These are phyloP conservation scores for Anolis sagrei DNA, from an alignment of 2,113 vertebrate species.

Conservation along the genomic window DNA sequence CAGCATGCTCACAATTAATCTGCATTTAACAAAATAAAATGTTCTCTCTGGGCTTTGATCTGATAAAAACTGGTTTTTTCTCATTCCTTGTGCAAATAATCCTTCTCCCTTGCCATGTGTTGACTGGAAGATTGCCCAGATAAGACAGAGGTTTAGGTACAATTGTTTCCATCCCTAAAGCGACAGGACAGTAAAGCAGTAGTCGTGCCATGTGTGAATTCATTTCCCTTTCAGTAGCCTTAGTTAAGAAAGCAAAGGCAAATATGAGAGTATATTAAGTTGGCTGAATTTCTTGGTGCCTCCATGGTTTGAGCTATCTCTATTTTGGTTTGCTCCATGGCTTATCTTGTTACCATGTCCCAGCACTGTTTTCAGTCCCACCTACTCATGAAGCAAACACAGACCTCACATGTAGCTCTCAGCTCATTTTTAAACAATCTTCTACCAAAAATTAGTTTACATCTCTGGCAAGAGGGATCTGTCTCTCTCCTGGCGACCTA, in stretches of 20 bases:
- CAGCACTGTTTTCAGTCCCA: too few relatives aligned
- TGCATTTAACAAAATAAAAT: constrained; percentile 25
- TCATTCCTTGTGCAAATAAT: constrained; percentile 10
- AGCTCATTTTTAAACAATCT: background rate
- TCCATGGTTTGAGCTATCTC: background rate
- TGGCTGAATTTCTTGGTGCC: background rate
- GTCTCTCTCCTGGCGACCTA: background rate
- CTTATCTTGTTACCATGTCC: too few relatives aligned
- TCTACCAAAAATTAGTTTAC: background rate
- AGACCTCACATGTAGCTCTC: background rate
- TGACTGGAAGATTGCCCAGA: constrained; percentile 11
- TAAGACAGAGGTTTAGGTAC: background rate
- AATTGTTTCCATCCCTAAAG: constrained; percentile 16
- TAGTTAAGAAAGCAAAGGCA: background rate
- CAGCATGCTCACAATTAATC: background rate
- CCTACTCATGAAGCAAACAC: too few relatives aligned
- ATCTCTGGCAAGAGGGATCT: background rate
- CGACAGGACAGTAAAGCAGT: background rate
- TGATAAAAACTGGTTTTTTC: background rate
- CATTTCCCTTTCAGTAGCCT: background rate
- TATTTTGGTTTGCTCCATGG: background rate
- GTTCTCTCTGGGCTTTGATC: background rate
- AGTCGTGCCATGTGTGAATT: background rate
- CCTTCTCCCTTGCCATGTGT: background rate
- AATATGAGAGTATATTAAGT: background rate